Base-by-base conservation (phyloP, 2,888 invertebrate genomes). In the Prosapia bicincta region DNA sequence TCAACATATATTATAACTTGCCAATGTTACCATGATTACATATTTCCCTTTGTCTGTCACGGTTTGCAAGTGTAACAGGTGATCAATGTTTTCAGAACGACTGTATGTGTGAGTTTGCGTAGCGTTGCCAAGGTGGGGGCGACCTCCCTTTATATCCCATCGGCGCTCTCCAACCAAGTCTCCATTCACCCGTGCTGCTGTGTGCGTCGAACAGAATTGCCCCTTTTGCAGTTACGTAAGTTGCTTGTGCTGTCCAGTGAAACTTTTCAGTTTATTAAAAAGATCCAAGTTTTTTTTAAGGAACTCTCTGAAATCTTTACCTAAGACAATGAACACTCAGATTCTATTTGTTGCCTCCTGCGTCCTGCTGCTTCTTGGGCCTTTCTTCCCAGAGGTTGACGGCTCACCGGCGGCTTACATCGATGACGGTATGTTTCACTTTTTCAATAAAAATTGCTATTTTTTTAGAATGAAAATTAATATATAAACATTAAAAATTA, bases 331-430 rank as follows among this genome's bases (percentile, higher is more conserved):
- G 72, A 72, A 72, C 20, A 30, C 72, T 26, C 72, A 72, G 32
- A 65, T 72, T 66, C 30, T 72, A 66, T 66, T 76, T 65, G 70
- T 69, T 5, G 70, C 73, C 5, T 76, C 76, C 38, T 69, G 72
- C 23, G 73, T 81, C 77, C 79, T 81, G 71, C 80, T 81, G 77
- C 79, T 82, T 75, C 73, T 77, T 76, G 79, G 77, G 74, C 79
- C 76, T 68, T 74, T 69, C 26, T 70, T 78, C 23, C 71, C 78
- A 67, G 54, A 43, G 74, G 80, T 78, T 67, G 77, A 76, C 43
- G 79, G 79, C 70, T 79, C 80, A 75, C 79, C 80, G 26, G 77
- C 79, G 81, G 83, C 83, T 81, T 83, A 84, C 82, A 84, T 83
- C 82, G 82, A 83, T 81, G 80, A 82, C 80, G 82, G 81, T 80